Percentiles rank a stretch among this genome's conserved stretches.
Conservation (phyloP, 2,797 vertebrate species). For the Chaenodraco wilsoni region DNA sequence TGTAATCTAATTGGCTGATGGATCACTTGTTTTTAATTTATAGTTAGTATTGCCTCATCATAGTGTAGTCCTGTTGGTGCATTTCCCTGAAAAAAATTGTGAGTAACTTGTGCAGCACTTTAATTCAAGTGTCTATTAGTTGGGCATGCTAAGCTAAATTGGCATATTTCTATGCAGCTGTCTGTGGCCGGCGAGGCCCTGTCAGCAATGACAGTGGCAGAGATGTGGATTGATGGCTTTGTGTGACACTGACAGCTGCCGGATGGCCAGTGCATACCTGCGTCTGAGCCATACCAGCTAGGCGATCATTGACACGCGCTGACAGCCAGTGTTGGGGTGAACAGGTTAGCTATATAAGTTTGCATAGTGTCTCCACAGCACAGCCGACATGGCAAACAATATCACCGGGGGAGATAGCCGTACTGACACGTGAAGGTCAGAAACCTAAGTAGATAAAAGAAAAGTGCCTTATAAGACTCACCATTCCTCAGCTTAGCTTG, state of each 20-base stretch:
- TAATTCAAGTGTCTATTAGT: conserved; percentile 54
- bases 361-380: conserved; percentile 65
- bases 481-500: conserved; percentile 45
- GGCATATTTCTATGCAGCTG: conserved; percentile 61
- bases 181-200: conserved; percentile 56
- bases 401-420: conserved; percentile 63
- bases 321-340: conserved; percentile 62
- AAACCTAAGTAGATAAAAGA: conserved; percentile 57
- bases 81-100: not conserved
- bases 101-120: not conserved
- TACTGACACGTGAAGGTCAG: conserved; percentile 65
- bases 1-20: not conserved
- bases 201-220: conserved; percentile 63
- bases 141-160: conserved; percentile 59
- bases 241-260: conserved; percentile 74
- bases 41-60: not conserved
- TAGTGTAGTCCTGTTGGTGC: not conserved
- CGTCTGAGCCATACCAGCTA: conserved; percentile 56
- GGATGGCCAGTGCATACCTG: conserved; percentile 67
- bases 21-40: not conserved
- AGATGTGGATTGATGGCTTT: conserved; percentile 75
- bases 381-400: conserved; percentile 65
- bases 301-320: conserved; percentile 70
- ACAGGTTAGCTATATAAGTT: conserved; percentile 70
- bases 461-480: conserved; percentile 43